Base-by-base conservation (phyloP, 2,113 vertebrate genomes). In the Eulemur rufifrons region DNA sequence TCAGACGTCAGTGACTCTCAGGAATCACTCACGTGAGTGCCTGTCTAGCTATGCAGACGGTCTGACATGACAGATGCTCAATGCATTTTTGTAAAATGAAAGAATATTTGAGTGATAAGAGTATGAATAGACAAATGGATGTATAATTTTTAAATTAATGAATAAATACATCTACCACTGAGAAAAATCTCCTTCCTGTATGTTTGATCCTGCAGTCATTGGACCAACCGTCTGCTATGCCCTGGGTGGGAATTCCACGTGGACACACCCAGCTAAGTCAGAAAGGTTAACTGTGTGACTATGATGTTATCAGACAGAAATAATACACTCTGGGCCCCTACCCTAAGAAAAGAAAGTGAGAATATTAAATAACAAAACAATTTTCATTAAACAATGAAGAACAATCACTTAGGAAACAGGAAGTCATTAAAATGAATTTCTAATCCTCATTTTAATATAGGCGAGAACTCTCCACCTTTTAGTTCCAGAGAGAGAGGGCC, bases 181-280 rank as follows among this genome's bases (percentile, higher is more conserved):
- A 74, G 64, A 47, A 81, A 25, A 20, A 6, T 4, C 59, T 3
- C 1, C 3, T 7, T 15, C 68, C 8, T 3, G 0, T 0, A 0
- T n/a, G 39, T 39, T 27, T 50, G 18, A 9, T 13, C 23, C 20
- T 17, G 9, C 3, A 2, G 1, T 8, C 10, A 0, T 20, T 23
- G 5, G 23, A 32, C 11, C 32, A 10, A 18, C 37, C 64, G 5
- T 18, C 37, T 39, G 6, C 50, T 21, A 25, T 21, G 37, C 23
- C 61, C 50, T 14, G 11, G 7, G 37, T 7, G 18, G 56, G 9
- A 45, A 74, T 20, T 45, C 39, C 56, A 27, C 0, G 0, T 29
- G 82, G 42, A 17, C n/a, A 34, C 15, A 10, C 18, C 52, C n/a
- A n/a, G 56, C 3, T 1, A 23, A 37, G 61, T n/a, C 18, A 11